Evolutionary conservation across 2,888 invertebrate genomes (phyloP).

Genomic region (Lepidonotus clava): DNA sequence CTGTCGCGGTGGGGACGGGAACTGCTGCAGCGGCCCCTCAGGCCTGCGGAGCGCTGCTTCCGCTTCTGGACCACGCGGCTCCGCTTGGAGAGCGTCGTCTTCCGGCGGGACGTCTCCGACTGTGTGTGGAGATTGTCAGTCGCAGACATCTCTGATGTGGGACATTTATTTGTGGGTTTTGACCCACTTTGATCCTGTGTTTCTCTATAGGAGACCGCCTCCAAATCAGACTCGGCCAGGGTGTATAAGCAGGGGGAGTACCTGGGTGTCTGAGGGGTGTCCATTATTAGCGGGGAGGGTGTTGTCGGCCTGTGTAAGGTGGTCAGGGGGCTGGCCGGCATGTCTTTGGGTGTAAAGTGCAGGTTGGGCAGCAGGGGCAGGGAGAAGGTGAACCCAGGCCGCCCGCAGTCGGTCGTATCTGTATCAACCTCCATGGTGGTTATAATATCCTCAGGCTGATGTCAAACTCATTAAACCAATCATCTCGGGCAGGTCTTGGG

Average conservation of each 20-base stretch:
- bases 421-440: no score
- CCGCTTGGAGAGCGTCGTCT: conserved; percentile 41
- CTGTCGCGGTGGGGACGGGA: background rate
- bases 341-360: no score
- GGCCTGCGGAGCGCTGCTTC: background rate
- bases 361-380: no score
- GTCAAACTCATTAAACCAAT: no score
- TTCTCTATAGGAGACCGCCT: background rate
- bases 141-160: no score
- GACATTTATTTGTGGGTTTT: no score
- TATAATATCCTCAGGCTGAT: no score
- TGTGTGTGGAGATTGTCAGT: conserved; percentile 1
- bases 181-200: no score
- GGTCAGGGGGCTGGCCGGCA: background rate
- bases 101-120: background rate
- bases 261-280: background rate
- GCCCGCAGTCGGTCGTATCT: no score
- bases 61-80: background rate
- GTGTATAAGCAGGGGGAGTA: conserved; percentile 25
- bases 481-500: no score
- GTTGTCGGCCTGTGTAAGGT: background rate
- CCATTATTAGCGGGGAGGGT: background rate
- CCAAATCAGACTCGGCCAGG: conserved; percentile 1
- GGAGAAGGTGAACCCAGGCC: no score
- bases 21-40: conserved; percentile 1